These are phyloP conservation scores for Chaenocephalus aceratus DNA, from an alignment of 2,113 vertebrate species.

Conservation along the genomic window DNA sequence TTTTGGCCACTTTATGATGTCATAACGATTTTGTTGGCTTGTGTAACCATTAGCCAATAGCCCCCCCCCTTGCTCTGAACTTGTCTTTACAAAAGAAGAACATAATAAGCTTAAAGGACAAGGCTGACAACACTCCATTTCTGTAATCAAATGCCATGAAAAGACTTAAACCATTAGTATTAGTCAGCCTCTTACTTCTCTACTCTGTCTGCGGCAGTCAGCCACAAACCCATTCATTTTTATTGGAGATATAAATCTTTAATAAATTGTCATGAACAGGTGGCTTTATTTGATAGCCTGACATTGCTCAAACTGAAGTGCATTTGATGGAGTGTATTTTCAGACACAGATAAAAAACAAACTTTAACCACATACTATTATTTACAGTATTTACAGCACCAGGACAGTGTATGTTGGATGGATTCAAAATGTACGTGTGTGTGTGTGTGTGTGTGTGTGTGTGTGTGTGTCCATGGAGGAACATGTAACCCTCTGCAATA, in stretches of 20 bases:
- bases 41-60: too few relatives aligned
- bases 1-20: too few relatives aligned
- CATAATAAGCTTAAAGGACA: background rate
- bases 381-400: background rate
- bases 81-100: background rate
- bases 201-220: background rate
- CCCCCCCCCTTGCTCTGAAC: background rate
- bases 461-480: background rate
- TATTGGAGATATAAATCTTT: constrained; percentile 39
- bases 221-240: constrained; percentile 6
- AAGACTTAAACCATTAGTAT: background rate
- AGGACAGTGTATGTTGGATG: background rate
- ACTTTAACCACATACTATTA: background rate
- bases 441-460: background rate
- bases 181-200: background rate
- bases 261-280: constrained; percentile 22
- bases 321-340: constrained; percentile 7
- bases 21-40: too few relatives aligned
- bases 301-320: constrained; percentile 12
- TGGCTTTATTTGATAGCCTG: constrained; percentile 15
- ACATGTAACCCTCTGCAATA: background rate
- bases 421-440: background rate
- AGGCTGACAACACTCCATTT: background rate
- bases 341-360: background rate
- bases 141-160: background rate